These are phyloP conservation scores for Mico argentatus DNA, from an alignment of 2,797 vertebrate species.

Conservation along the genomic window DNA sequence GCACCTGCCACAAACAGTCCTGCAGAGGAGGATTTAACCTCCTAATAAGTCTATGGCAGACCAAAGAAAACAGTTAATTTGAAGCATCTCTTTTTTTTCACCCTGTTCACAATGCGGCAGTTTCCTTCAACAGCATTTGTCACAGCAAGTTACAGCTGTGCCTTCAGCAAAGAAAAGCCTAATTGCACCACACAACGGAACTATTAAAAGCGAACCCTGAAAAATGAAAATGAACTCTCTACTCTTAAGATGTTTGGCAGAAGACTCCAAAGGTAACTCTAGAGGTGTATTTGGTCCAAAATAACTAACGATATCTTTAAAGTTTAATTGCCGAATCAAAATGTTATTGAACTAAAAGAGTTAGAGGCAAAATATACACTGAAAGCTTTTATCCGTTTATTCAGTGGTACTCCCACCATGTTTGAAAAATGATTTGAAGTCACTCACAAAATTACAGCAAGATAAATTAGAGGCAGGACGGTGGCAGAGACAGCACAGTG, in stretches of 20 bases:
- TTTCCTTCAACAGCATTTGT: not conserved
- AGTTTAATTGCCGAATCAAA: not conserved
- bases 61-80: not conserved
- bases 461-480: not conserved
- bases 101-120: not conserved
- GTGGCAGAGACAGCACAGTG: not conserved
- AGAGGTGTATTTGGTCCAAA: not conserved
- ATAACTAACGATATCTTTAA: not conserved
- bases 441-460: not conserved
- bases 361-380: not conserved
- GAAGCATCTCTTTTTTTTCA: not conserved
- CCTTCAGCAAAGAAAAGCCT: not conserved
- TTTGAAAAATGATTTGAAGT: not conserved
- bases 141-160: not conserved
- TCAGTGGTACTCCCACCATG: not conserved
- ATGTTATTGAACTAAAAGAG: slow-evolving; percentile 26
- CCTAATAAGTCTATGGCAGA: not conserved
- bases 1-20: slow-evolving; percentile 46
- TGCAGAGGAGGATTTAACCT: not conserved
- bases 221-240: not conserved
- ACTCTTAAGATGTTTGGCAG: not conserved
- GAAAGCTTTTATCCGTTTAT: not conserved
- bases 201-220: not conserved
- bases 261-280: not conserved
- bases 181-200: not conserved